Evolutionary conservation across 2,888 invertebrate genomes (phyloP), one percentile per base, ranked within the genome.

Genomic region (Teinopalpus imperialis): DNA sequence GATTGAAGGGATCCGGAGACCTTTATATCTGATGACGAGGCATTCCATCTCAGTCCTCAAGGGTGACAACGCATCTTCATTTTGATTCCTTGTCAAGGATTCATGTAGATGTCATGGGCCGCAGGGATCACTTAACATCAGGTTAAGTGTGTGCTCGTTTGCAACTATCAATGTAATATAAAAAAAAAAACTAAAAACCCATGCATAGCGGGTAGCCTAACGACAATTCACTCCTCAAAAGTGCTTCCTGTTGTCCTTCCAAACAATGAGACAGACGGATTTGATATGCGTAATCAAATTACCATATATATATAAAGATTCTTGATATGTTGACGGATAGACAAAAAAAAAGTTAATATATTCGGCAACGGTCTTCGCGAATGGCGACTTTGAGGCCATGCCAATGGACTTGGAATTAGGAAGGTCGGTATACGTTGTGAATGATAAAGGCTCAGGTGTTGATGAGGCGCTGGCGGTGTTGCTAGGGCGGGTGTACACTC

Each of bases 271-370:
- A 35, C 35, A 2, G 18, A 39, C 26, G 26, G 24, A 20, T 39
- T 39, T 8, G 13, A 32, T 27, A 31, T 34, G 27, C 34, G 31
- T 24, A 45, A 40, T 40, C 26, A 32, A 39, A 45, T 45, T 45
- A 27, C 45, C 45, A 40, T 45, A 39, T 27, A 37, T n/a, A n/a
- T 40, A 40, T 45, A 34, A 45, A 40, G 39, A 45, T 34, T 34
- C 45, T 45, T 45, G 34, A 40, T 45, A 45, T 26, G 45, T 27
- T 40, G 39, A 39, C 27, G 40, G 40, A 40, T 27, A 34, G 39
- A 24, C 32, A 14, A 55, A 49, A 52, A 53, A 51, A 58, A 47
- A 41, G 37, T 39, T 56, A 54, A 54, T 51, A 44, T 57, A 58
- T 58, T 56, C 57, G 29, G 46, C 30, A 16, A 45, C 37, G 18